Percentiles rank a stretch among this genome's conserved stretches.
phyloP scores from a whole-genome alignment of 2,113 vertebrate genomes.

The Hucho hucho region DNA sequence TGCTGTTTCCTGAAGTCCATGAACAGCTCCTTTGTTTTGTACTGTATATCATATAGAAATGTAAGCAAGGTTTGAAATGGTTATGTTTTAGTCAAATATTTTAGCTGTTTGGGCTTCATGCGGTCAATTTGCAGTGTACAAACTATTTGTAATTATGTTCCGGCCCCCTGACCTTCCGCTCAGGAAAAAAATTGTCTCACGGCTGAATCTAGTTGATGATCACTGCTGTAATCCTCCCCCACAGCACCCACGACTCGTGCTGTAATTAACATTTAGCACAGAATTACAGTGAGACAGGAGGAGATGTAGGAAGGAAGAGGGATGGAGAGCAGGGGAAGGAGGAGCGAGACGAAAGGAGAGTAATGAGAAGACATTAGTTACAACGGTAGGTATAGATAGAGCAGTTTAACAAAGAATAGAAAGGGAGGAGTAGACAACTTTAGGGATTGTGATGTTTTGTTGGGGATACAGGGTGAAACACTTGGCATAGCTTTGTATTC shows the following conservation, averaged over 20 bases:
- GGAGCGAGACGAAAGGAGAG: constrained; percentile 17
- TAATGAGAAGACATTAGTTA: constrained; percentile 18
- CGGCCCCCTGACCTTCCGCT: no score
- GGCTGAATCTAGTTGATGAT: no score
- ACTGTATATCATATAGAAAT: no score
- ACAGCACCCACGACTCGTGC: constrained; percentile 52
- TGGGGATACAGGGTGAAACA: not conserved
- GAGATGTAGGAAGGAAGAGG: not conserved
- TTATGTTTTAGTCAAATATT: no score
- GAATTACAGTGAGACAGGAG: constrained; percentile 41
- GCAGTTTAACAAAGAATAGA: not conserved
- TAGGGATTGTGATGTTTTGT: not conserved
- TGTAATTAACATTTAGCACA: constrained; percentile 63
- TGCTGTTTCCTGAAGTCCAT: no score
- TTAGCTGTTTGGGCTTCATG: no score
- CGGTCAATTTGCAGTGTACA: no score
- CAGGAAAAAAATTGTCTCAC: no score
- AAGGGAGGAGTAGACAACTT: not conserved
- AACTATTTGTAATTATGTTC: no score
- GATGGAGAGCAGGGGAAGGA: constrained; percentile 1
- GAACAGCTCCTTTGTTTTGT: no score
- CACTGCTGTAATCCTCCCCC: constrained; percentile 45
- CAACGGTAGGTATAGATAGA: not conserved
- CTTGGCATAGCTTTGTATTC: not conserved
- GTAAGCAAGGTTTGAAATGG: no score